Conservation (phyloP, 2,797 vertebrate genomes). For the Rousettus madagascariensis region DNA sequence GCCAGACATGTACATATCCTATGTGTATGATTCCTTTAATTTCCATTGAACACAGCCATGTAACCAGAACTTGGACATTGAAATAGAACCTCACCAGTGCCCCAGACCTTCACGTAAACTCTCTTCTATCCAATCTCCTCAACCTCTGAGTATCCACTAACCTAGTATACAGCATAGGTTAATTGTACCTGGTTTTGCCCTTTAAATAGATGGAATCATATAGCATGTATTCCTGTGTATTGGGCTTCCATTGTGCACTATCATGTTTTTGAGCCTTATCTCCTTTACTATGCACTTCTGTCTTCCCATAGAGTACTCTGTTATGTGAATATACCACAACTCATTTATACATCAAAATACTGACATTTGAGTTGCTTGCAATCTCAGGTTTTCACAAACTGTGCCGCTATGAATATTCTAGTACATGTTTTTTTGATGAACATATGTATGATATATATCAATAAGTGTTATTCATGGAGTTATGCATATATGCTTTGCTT, state of each 20-base stretch:
- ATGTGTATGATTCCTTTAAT: neutral
- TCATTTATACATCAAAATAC: neutral
- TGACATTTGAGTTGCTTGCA: neutral
- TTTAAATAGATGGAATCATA: no score
- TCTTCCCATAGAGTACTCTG: accelerated
- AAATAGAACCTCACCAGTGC: neutral
- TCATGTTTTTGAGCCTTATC: neutral
- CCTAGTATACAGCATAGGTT: neutral
- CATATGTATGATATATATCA: neutral
- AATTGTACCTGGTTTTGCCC: neutral
- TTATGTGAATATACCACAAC: neutral
- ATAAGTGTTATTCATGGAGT: neutral
- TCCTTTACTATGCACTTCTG: accelerated
- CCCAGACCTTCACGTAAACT: neutral
- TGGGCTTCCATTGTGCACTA: neutral
- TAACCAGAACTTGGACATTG: no score
- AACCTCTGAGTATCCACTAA: neutral
- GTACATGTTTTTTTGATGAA: neutral
- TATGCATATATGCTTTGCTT: neutral
- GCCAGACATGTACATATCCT: neutral
- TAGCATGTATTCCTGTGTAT: no score
- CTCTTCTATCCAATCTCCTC: neutral
- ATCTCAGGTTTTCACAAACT: neutral
- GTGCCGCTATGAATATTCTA: neutral
- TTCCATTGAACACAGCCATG: neutral